A percentile compares a stretch with the other conserved stretches of the same genome.
Conservation (phyloP, 2,888 invertebrate genomes). For the Noctua pronuba region DNA sequence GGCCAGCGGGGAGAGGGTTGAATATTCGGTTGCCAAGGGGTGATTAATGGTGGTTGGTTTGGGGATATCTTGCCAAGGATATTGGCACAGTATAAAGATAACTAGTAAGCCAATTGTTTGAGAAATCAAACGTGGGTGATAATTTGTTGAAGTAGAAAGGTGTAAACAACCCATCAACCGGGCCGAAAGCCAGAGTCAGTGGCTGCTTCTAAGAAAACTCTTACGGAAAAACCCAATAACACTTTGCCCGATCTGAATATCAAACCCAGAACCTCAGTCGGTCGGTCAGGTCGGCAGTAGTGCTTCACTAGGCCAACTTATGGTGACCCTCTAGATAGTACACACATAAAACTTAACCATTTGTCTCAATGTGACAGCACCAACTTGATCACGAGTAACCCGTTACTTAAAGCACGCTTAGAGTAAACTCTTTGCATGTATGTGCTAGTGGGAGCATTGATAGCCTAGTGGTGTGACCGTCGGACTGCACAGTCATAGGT, state of each 20-base stretch:
- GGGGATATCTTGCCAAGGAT: slow-evolving; percentile 28
- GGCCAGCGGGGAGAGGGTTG: slow-evolving; percentile 13
- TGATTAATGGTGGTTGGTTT: slow-evolving; percentile 53
- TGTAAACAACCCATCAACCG: no score
- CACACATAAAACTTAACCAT: background rate
- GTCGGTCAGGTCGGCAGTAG: background rate
- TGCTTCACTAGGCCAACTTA: background rate
- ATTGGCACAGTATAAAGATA: slow-evolving; percentile 25
- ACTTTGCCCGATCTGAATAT: background rate
- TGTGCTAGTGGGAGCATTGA: background rate
- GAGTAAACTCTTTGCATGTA: background rate
- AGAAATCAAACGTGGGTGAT: background rate
- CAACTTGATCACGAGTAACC: no score
- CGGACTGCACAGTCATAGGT: no score
- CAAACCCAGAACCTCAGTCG: background rate
- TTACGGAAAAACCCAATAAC: background rate
- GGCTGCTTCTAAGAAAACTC: background rate
- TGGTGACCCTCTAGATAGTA: background rate
- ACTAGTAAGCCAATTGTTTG: background rate
- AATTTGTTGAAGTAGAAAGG: no score
- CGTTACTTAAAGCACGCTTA: background rate
- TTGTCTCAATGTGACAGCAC: background rate
- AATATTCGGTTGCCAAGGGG: slow-evolving; percentile 44
- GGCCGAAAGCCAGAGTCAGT: background rate
- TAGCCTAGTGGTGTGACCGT: no score